Conservation (phyloP, 2,113 vertebrate genomes). For the Miniopterus natalensis region DNA sequence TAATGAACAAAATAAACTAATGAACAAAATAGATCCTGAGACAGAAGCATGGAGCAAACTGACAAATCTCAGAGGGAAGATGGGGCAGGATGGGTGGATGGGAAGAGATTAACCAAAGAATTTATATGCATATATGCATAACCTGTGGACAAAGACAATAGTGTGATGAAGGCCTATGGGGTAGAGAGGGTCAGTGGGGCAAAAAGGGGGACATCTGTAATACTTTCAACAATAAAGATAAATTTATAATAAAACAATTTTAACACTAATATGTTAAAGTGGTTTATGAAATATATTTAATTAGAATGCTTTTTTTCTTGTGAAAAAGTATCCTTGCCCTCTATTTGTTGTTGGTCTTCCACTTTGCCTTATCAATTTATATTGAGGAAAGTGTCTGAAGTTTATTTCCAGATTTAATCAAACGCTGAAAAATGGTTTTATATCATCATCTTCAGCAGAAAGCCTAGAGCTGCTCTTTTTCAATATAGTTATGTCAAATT, state of each 20-base stretch:
- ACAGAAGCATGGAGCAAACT: no score
- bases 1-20: no score
- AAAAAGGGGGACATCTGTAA: no score
- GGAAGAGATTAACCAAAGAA: no score
- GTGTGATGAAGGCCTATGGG: no score
- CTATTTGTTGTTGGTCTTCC: constrained; percentile 40
- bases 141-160: no score
- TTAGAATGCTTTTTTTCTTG: constrained; percentile 9
- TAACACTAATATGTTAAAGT: constrained; percentile 32
- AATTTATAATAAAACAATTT: neutral
- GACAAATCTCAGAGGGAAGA: no score
- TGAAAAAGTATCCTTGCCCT: constrained; percentile 12
- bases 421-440: neutral
- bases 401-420: constrained; percentile 64
- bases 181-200: no score
- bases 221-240: no score
- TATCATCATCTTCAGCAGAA: neutral
- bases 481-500: neutral
- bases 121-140: no score
- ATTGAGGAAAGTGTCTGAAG: constrained; percentile 8
- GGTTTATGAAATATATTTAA: constrained; percentile 55
- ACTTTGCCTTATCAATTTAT: constrained; percentile 46
- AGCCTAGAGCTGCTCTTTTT: constrained; percentile 23
- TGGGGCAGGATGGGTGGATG: no score
- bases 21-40: no score